Base-by-base conservation (phyloP, 2,888 invertebrate genomes). In the Heliconius hortense region DNA sequence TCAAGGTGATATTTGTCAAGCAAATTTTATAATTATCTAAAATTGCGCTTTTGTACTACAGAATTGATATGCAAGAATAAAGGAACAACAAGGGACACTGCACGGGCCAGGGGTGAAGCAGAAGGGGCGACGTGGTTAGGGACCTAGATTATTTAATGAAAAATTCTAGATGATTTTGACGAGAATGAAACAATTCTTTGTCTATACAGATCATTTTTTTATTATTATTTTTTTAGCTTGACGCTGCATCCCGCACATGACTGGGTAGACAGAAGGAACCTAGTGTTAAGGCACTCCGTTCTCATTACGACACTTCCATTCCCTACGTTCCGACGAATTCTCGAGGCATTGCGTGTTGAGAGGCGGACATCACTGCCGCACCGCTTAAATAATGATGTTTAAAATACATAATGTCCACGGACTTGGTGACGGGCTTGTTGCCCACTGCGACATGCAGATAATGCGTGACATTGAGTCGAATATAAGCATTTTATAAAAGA, bases 1-100 rank as follows among this genome's bases (percentile, higher is more conserved):
- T 31, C 8, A 8, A 31, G 31, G 31, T 31, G 8, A 8, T 31
- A 31, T 31, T 31, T 31, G 1, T 31, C 31, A 31, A 31, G 8
- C 56, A 56, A 56, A 56, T 56, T n/a, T 21, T 43, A 56, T 8
- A 56, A 56, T 56, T 8, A 8, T 56, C 0, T n/a, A 56, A 56
- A 56, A 56, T 56, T 7, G 15, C 53, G 4, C 53, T 53, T 53
- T 53, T 18, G 53, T 62, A 28, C 18, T 13, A 28, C 28, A 4
- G 31, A 62, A 62, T 62, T 62, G 62, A 62, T 21, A 62, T 28
- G 62, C 18, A 21, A 62, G 62, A 62, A 62, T 28, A 62, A 62
- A 62, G 62, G 31, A 62, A 8, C 31, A 13, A 28, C 15, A 31
- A 18, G 28, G 28, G 28, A 21, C n/a, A 56, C 21, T 56, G 56